A percentile compares a stretch with the other conserved stretches of the same genome.
These are phyloP conservation scores for Dendrophyllia cribrosa DNA, from an alignment of 64 coral and sea anemone species.

Conservation along the genomic window DNA sequence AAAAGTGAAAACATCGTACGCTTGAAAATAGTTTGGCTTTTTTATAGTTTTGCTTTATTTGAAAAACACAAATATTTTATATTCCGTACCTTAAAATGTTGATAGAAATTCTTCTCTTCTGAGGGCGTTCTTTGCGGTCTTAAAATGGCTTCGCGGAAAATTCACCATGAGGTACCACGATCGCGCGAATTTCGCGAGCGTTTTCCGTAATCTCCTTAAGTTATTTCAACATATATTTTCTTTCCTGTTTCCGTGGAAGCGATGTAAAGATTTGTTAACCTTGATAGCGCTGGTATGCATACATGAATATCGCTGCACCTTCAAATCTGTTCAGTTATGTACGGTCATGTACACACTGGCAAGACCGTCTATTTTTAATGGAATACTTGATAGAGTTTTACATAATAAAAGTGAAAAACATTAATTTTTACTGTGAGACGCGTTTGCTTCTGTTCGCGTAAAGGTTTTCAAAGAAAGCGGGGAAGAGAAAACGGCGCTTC, in stretches of 20 bases:
- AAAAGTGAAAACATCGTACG: not conserved
- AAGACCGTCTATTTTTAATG: constrained; percentile 98
- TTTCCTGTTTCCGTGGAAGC: constrained; percentile 54
- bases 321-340: constrained; percentile 87
- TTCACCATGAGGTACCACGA: no score
- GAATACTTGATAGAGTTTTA: constrained; percentile 99
- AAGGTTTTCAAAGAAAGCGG: constrained; percentile 27
- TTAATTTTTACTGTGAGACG: constrained; percentile 86
- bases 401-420: constrained; percentile 96
- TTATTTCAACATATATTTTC: constrained; percentile 32
- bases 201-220: not conserved
- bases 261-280: constrained; percentile 56
- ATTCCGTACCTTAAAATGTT: constrained; percentile 21
- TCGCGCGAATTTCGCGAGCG: not conserved
- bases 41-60: not conserved
- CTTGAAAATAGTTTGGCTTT: not conserved
- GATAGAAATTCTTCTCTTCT: not conserved
- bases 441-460: constrained; percentile 61
- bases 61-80: not conserved
- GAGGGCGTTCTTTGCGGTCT: not conserved
- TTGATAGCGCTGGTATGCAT: constrained; percentile 91
- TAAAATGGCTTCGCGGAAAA: not conserved
- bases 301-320: constrained; percentile 91
- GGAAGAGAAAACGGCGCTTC: constrained; percentile 11
- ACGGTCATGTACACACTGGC: constrained; percentile 83